phyloP scores from a whole-genome alignment of 1,140 invertebrate genomes.

The Brachionus plicatilis region DNA sequence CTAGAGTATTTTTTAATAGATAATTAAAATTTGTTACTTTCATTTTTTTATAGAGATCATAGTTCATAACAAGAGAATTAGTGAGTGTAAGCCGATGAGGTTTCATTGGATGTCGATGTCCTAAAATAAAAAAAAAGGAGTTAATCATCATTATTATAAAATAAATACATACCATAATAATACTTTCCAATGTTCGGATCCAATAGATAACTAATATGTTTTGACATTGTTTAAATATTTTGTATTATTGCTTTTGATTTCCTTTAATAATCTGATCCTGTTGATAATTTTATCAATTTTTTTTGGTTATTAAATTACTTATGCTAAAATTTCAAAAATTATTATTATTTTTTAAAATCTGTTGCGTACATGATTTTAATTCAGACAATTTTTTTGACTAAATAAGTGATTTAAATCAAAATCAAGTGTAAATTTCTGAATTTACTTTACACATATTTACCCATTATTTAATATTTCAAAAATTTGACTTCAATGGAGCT shows the following conservation, averaged over 20 bases:
- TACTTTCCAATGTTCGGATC: conserved; percentile 40
- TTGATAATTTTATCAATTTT: neutral
- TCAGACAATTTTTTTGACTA: neutral
- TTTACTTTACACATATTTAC: neutral
- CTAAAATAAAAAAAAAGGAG: neutral
- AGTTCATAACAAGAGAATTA: conserved; percentile 88
- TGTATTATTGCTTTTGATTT: neutral
- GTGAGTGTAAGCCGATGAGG: conserved; percentile 89
- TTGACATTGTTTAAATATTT: neutral
- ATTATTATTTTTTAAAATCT: neutral
- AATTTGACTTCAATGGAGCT: no score
- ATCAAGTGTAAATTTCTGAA: neutral
- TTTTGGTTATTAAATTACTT: neutral
- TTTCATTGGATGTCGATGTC: conserved; percentile 96
- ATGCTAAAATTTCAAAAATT: neutral
- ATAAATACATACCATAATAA: conserved; percentile 46
- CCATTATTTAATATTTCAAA: no score
- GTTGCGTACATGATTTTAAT: neutral
- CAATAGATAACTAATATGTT: conserved; percentile 20
- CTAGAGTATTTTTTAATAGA: neutral
- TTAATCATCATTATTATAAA: neutral
- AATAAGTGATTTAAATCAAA: neutral
- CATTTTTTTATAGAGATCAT: conserved; percentile 93
- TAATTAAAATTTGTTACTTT: conserved; percentile 56
- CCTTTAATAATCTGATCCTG: neutral